Base-by-base conservation (phyloP, 1,140 invertebrate genomes). In the Microplitis demolitor region DNA sequence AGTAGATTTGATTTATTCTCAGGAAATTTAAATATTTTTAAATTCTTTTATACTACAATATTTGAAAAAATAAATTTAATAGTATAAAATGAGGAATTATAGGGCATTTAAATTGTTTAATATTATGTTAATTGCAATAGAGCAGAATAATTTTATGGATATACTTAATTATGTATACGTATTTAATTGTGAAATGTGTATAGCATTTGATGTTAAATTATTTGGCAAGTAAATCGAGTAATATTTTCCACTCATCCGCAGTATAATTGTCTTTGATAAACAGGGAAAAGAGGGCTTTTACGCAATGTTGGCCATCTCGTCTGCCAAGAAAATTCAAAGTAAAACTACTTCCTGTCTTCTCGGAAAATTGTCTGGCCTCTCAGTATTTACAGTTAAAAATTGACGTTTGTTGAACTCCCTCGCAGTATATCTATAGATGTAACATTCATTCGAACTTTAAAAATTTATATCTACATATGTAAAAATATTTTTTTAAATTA, bases 301-400 rank as follows among this genome's bases (percentile, higher is more conserved):
- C 54, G 63, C 63, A 75, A 66, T 31, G 66, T 69, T 69, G 62
- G 45, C 35, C 66, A 50, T 73, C n/a, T 64, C 62, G 67, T 75
- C 66, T 80, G 77, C 77, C 76, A 78, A 80, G 78, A 79, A 79
- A 77, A 80, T 72, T 58, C 73, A 71, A 74, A 76, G 72, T 66
- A 56, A 77, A 76, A 72, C 74, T 60, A 72, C 71, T 79, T 79
- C 74, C 69, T 73, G 72, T 73, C 72, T 80, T 80, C 78, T 77
- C 39, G 76, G 78, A 80, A 80, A 78, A 76, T 78, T 73, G 76
- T 78, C 79, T 77, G 74, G 74, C 33, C 60, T 62, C 56, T 4
- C 56, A 58, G 56, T 58, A 58, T 58, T 58, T 58, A 58, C 56
- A 58, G 56, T 33, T 16, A 58, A 58, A 58, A 58, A 58, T 58